These are phyloP conservation scores for Falco columbarius DNA, from an alignment of 2,797 vertebrate species.

Conservation along the genomic window DNA sequence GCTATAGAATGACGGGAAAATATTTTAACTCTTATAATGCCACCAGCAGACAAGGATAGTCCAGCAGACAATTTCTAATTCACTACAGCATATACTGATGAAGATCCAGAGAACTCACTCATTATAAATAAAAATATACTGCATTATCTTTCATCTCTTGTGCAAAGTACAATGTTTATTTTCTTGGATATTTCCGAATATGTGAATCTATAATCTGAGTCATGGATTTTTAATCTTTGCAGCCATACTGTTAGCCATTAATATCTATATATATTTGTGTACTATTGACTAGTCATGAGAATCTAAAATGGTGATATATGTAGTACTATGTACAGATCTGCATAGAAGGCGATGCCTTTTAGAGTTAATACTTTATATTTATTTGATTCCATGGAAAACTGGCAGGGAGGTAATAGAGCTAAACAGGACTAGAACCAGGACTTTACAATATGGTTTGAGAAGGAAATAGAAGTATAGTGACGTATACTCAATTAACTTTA, in stretches of 20 bases:
- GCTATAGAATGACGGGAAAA: slow-evolving; percentile 61
- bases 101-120: background rate
- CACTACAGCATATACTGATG: background rate
- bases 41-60: background rate
- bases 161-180: background rate
- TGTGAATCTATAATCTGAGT: background rate
- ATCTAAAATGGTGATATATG: background rate
- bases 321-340: background rate
- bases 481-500: background rate
- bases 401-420: background rate
- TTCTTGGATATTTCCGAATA: background rate
- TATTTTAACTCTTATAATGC: slow-evolving; percentile 49
- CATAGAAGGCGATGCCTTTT: background rate
- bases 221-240: background rate
- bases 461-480: background rate
- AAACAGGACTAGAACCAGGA: background rate
- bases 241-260: background rate
- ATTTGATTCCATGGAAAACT: background rate
- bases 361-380: background rate
- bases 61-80: background rate
- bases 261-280: background rate
- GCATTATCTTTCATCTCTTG: background rate
- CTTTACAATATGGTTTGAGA: background rate
- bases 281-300: background rate
- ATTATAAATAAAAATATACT: background rate